Percentiles rank a stretch among this genome's conserved stretches.
Conservation (phyloP, 2,113 vertebrate genomes). For the Notiomystis cincta region DNA sequence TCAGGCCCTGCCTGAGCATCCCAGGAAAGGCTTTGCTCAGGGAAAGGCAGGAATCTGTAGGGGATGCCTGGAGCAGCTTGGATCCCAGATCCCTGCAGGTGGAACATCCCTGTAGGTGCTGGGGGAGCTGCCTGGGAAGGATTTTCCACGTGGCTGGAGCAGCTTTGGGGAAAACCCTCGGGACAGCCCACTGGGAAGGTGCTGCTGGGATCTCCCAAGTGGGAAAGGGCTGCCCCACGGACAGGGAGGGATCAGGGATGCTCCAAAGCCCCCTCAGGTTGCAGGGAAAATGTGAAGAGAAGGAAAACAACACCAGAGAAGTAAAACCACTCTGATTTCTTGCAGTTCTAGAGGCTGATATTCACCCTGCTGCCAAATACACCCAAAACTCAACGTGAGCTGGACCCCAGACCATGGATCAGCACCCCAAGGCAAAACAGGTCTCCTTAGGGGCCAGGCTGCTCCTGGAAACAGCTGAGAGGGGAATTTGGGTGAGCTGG, state of each 20-base stretch:
- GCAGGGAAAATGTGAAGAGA: background rate
- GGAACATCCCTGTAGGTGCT: background rate
- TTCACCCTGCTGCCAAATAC: background rate
- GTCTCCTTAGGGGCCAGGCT: background rate
- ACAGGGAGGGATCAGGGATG: background rate
- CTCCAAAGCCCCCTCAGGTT: background rate
- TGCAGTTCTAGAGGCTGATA: background rate
- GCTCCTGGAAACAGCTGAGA: background rate
- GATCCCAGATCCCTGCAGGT: background rate
- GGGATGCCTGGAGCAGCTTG: background rate
- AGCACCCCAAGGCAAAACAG: fast-evolving
- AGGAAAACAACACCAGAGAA: background rate
- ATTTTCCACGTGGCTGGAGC: fast-evolving
- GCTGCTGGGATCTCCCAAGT: background rate
- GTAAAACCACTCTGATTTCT: background rate
- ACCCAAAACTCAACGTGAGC: fast-evolving
- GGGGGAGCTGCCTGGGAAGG: background rate
- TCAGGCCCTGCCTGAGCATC: background rate
- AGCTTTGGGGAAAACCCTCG: fast-evolving
- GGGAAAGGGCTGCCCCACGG: background rate
- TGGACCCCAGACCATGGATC: background rate
- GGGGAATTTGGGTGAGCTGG: background rate
- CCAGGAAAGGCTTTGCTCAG: background rate
- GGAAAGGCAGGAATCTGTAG: too few relatives aligned
- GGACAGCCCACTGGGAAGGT: background rate